These are phyloP conservation scores for Emys orbicularis DNA, from an alignment of 2,797 vertebrate genomes.

Conservation along the genomic window DNA sequence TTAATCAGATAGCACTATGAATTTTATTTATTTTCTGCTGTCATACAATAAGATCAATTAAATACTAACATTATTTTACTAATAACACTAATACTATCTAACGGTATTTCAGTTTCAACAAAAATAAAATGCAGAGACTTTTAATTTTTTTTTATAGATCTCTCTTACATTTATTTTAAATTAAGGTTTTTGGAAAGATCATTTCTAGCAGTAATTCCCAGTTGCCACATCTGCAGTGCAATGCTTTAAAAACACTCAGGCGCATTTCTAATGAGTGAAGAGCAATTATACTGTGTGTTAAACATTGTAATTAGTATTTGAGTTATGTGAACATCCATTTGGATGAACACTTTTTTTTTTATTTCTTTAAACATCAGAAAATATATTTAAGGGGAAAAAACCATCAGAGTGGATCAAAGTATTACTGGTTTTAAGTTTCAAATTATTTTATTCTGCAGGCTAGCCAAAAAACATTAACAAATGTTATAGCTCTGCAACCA, in stretches of 20 bases:
- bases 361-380: background rate
- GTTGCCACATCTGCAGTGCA: conserved; percentile 39
- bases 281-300: background rate
- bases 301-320: conserved; percentile 13
- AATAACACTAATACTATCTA: background rate
- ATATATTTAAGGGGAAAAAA: background rate
- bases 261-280: conserved; percentile 19
- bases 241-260: conserved; percentile 45
- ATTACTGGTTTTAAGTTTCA: background rate
- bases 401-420: background rate
- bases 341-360: background rate
- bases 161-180: conserved; percentile 59
- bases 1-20: background rate
- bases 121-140: background rate
- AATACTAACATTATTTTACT: no score
- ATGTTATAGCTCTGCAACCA: background rate
- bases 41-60: background rate
- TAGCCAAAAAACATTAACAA: background rate
- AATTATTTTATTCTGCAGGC: background rate
- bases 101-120: background rate
- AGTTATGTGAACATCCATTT: background rate
- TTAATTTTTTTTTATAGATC: background rate
- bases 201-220: conserved; percentile 43
- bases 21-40: background rate
- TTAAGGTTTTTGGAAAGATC: conserved; percentile 39